Evolutionary conservation across 2,797 vertebrate species (phyloP).

Genomic region (Lates japonicus): DNA sequence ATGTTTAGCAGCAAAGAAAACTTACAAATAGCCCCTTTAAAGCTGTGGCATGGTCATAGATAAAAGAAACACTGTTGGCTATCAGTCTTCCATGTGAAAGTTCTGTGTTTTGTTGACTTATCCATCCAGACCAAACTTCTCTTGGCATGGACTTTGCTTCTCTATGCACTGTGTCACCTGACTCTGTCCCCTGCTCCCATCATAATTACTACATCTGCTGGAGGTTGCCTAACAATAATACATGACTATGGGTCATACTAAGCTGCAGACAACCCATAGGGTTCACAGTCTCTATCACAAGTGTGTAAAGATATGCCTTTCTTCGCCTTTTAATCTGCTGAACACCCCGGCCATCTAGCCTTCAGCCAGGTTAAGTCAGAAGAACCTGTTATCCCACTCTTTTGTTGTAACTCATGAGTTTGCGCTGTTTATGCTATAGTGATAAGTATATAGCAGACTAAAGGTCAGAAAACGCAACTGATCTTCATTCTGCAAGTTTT

Average conservation of each 20-base stretch:
- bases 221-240: background rate
- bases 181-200: background rate
- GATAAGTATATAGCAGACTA: background rate
- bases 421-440: background rate
- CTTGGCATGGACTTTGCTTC: too few species aligned
- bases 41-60: too few species aligned
- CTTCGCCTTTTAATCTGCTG: background rate
- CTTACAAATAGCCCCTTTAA: too few species aligned
- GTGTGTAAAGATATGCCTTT: too few species aligned
- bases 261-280: too few species aligned
- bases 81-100: too few species aligned
- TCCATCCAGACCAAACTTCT: background rate
- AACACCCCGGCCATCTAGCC: background rate
- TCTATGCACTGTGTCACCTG: background rate
- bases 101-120: background rate
- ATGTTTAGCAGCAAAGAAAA: too few species aligned
- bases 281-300: too few species aligned
- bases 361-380: background rate
- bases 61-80: too few species aligned
- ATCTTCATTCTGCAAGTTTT: constrained; percentile 1
- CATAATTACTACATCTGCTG: background rate
- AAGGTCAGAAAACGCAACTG: constrained; percentile 21
- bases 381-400: background rate
- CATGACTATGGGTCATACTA: too few species aligned
- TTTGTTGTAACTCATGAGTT: background rate